Evolutionary conservation across 2,888 invertebrate genomes (phyloP), one percentile per base, ranked within the genome.

Genomic region (Myopa tessellatipennis): DNA sequence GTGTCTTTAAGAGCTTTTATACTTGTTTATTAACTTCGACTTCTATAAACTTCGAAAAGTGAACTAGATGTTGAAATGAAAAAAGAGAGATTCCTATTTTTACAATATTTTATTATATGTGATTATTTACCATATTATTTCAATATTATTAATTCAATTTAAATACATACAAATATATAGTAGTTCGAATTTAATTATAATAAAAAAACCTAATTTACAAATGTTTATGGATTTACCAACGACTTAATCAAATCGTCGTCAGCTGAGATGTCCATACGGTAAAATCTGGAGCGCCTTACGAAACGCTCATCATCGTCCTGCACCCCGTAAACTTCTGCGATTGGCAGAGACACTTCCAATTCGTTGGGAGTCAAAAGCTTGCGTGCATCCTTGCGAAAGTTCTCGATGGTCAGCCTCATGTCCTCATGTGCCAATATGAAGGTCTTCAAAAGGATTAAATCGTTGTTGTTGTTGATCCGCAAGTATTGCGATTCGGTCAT

Each of bases 381-480:
- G 7, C 86, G 84, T 0, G 87, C 87, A 78, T 89, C 89, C 81
- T 87, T 87, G 36, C 89, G 87, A 58, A 89, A 89, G 26, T 26
- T 26, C 26, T 26, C 26, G 26, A 26, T 26, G 26, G 26, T 2
- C 26, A 26, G 26, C 26, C 2, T 26, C 26, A 26, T 26, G 26
- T 26, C 26, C 26, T 26, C 26, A 26, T 26, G 26, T 26, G 26
- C 87, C n/a, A 83, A 78, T 1, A 86, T 84, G 65, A 86, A 85
- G 50, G 79, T 82, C 36, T 83, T 81, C 72, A 85, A 75, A 1
- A 83, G 75, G 14, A 84, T 82, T 6, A 82, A 80, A 14, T 83
- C 81, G 16, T 81, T 83, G 6, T 80, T 71, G 4, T 80, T 81
- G 4, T 71, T 78, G 3, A 72, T 73, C 16, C 80, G 79, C 26